Evolutionary conservation across 2,888 invertebrate genomes (phyloP).

Genomic region (Argyra leucocephala): DNA sequence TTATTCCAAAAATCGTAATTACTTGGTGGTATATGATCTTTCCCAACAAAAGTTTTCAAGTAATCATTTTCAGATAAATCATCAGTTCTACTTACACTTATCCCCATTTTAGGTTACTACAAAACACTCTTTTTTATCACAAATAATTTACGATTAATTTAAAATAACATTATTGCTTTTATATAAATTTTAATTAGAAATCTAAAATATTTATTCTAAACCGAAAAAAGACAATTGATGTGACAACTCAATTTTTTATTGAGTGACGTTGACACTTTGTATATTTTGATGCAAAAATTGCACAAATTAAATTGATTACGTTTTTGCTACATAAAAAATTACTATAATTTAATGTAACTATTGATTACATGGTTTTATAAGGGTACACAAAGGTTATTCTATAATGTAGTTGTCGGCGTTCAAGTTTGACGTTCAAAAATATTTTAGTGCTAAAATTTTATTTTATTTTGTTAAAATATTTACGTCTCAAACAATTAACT

Average conservation of each 20-base stretch:
- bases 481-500: too few relatives aligned
- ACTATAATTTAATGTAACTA: too few relatives aligned
- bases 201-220: neutral
- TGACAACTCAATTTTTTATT: neutral
- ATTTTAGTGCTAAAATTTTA: too few relatives aligned
- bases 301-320: too few relatives aligned
- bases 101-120: slow-evolving; percentile 54
- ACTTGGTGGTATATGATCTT: slow-evolving; percentile 69
- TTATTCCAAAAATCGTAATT: slow-evolving; percentile 93
- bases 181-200: neutral
- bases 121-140: neutral
- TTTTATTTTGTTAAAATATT: too few relatives aligned
- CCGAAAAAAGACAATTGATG: neutral
- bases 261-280: neutral
- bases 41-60: slow-evolving; percentile 67
- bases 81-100: slow-evolving; percentile 66
- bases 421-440: too few relatives aligned
- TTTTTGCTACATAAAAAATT: too few relatives aligned
- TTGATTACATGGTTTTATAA: too few relatives aligned
- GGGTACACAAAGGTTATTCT: too few relatives aligned
- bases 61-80: slow-evolving; percentile 75
- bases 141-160: neutral
- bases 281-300: neutral
- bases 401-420: too few relatives aligned
- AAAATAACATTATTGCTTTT: neutral